These are phyloP conservation scores for Agrotis exclamationis DNA, from an alignment of 2,888 invertebrate genomes.

Conservation along the genomic window DNA sequence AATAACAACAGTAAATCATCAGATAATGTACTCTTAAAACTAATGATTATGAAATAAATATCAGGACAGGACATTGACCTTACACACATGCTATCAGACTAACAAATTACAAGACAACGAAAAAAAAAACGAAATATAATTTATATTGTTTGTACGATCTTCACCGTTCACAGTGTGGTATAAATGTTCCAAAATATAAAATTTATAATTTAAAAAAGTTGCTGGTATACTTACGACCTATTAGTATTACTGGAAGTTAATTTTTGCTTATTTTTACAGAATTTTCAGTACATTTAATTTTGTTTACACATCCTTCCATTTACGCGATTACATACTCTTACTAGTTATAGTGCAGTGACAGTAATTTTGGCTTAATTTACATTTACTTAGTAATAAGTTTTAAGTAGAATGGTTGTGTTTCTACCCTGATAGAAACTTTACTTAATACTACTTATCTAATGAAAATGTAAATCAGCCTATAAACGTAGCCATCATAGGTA, in stretches of 20 bases:
- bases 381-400: background rate
- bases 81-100: slow-evolving; percentile 54
- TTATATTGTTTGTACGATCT: slow-evolving; percentile 4
- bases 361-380: background rate
- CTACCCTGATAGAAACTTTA: background rate
- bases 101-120: slow-evolving; percentile 47
- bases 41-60: slow-evolving; percentile 67
- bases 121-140: slow-evolving; percentile 13
- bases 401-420: too few species aligned
- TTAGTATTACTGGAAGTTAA: slow-evolving; percentile 27
- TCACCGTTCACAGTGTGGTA: slow-evolving; percentile 25
- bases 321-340: slow-evolving; percentile 18
- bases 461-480: slow-evolving; percentile 1
- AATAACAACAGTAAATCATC: slow-evolving; percentile 61
- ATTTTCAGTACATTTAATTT: slow-evolving; percentile 6
- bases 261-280: slow-evolving; percentile 15
- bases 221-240: background rate
- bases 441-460: background rate
- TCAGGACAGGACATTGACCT: slow-evolving; percentile 49
- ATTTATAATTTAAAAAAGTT: too few species aligned
- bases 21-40: slow-evolving; percentile 61
- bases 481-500: slow-evolving; percentile 26
- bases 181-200: slow-evolving; percentile 32
- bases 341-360: background rate
- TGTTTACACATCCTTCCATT: slow-evolving; percentile 27